Evolutionary conservation across 1,140 invertebrate genomes (phyloP).

Genomic region (Sminthurinus signatus): DNA sequence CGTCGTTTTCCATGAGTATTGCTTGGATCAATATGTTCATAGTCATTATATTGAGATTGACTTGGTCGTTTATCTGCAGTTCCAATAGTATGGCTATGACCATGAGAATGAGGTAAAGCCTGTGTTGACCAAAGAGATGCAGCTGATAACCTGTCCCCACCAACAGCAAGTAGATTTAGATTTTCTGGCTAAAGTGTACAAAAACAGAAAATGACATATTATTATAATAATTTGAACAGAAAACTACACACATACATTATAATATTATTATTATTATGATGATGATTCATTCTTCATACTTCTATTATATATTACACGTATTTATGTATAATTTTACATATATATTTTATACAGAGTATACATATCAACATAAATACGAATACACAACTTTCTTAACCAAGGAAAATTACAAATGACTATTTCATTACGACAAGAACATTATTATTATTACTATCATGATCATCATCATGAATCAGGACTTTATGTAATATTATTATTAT

Average conservation of each 20-base stretch:
- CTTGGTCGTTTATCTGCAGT: conserved; percentile 49
- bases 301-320: background rate
- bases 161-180: conserved; percentile 17
- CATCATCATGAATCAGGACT: no score
- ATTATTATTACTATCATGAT: no score
- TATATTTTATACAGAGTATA: background rate
- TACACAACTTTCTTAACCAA: no score
- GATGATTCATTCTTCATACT: background rate
- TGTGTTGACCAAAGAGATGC: conserved; percentile 25
- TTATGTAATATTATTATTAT: no score
- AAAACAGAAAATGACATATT: background rate
- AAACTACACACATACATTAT: background rate
- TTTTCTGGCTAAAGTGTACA: conserved; percentile 20
- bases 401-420: no score
- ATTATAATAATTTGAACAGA: background rate
- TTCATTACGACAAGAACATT: no score
- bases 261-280: background rate
- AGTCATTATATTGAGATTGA: conserved; percentile 46
- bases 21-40: conserved; percentile 48
- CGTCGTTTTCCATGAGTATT: conserved; percentile 56
- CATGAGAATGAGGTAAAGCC: conserved; percentile 40
- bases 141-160: conserved; percentile 8
- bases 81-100: conserved; percentile 47
- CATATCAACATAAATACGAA: no score
- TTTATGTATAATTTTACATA: background rate